Conservation (phyloP, 2,888 invertebrate genomes). For the Ichneumon xanthorius region DNA sequence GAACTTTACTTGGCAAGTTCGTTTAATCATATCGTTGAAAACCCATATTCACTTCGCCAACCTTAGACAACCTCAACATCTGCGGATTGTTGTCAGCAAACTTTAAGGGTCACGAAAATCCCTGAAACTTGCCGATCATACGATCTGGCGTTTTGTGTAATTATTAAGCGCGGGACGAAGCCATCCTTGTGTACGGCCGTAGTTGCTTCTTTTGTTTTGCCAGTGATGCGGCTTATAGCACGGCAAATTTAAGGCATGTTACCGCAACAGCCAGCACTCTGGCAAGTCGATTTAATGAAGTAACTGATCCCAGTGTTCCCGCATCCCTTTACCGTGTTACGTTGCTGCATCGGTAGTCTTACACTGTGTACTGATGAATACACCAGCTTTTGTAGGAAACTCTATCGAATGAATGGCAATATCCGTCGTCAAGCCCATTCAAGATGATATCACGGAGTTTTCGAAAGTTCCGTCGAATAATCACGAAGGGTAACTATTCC, state of each 20-base stretch:
- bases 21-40: not conserved
- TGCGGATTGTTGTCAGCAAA: not conserved
- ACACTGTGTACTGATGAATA: not conserved
- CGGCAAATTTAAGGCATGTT: conserved; percentile 7
- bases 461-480: not conserved
- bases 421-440: not conserved
- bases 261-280: not conserved
- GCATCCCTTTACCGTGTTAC: conserved; percentile 17
- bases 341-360: not conserved
- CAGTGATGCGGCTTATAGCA: conserved; percentile 19
- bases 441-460: not conserved
- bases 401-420: not conserved
- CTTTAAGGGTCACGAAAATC: too few relatives aligned
- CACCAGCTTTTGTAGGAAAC: conserved; percentile 6
- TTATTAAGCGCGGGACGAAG: not conserved
- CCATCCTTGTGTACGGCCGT: not conserved
- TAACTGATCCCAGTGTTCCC: conserved; percentile 51
- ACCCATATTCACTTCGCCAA: not conserved
- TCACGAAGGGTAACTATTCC: not conserved
- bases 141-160: not conserved
- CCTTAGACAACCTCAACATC: not conserved
- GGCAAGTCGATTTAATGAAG: conserved; percentile 56
- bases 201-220: conserved; percentile 29
- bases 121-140: not conserved
- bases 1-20: not conserved